Conservation (phyloP, 2,888 invertebrate genomes). For the Ferdinandea cuprea region DNA sequence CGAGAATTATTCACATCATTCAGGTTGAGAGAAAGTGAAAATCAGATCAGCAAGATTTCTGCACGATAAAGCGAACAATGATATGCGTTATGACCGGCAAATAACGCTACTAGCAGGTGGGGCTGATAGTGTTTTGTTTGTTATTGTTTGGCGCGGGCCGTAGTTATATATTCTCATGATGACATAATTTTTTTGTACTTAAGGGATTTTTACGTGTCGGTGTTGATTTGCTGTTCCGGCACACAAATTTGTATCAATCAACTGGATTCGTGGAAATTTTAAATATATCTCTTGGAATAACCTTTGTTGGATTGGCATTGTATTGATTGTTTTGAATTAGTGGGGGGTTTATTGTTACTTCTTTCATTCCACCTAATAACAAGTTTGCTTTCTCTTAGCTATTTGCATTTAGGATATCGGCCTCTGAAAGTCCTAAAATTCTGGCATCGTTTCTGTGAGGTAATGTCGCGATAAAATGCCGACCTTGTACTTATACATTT, state of each 20-base stretch:
- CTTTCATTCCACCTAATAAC: too few relatives aligned
- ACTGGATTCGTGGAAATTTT: not conserved
- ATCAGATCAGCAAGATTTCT: constrained; percentile 41
- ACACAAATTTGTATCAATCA: constrained; percentile 19
- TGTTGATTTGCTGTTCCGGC: constrained; percentile 58
- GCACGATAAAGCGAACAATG: not conserved
- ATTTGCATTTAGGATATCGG: too few relatives aligned
- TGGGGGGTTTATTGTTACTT: too few relatives aligned
- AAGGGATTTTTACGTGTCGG: constrained; percentile 9
- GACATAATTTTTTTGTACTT: constrained; percentile 36
- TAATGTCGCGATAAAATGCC: too few relatives aligned
- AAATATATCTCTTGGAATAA: not conserved
- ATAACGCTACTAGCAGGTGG: too few relatives aligned
- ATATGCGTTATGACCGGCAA: not conserved
- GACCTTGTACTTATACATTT: too few relatives aligned
- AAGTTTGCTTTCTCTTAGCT: not conserved
- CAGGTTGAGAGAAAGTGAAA: constrained; percentile 70
- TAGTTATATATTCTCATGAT: constrained; percentile 43
- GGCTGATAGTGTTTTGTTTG: constrained; percentile 37
- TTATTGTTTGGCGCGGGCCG: constrained; percentile 38
- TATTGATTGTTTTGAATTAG: not conserved
- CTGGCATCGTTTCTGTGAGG: too few relatives aligned
- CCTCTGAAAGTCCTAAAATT: too few relatives aligned
- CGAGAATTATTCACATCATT: constrained; percentile 42
- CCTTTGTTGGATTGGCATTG: not conserved